Evolutionary conservation across 1,140 invertebrate species (phyloP), one percentile per base, ranked within the genome.

Genomic region (Bathynomus jamesi): DNA sequence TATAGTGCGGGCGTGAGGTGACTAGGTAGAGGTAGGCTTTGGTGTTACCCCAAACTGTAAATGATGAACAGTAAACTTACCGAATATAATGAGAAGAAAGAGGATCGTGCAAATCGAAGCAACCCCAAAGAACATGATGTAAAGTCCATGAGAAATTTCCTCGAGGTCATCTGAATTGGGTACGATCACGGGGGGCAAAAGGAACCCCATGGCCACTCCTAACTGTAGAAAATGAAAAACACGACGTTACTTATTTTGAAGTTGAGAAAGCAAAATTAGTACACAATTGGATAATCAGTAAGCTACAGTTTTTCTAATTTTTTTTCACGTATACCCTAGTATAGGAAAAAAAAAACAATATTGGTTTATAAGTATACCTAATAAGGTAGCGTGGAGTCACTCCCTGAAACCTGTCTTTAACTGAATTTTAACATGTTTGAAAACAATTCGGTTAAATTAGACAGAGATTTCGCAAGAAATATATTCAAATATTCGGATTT

Each of bases 191-290:
- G 94, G 92, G 0, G 95, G 94, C 25, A 96, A 84, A 0, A 96
- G 81, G 83, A 96, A 97, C 5, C 94, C 94, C 4, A 93, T 83
- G 0, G 94, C 95, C 13, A 95, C 87, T 25, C 95, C 95, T 17
- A 97, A 82, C 93, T 95, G 83, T 84, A 84, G 70, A 69, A 81
- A 72, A 64, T 29, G 17, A 64, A 29, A 64, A 53, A 53, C 11
- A n/a, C n/a, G n/a, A n/a, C n/a, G n/a, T n/a, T n/a, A n/a, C n/a
- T n/a, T 7, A 61, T 61, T 2, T 61, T 21, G 21, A 61, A 21
- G 25, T 7, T 21, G 2, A 8, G 21, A 61, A 2, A 61, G 21
- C 21, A 21, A 61, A 21, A 61, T 61, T 5, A 3, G 25, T 60
- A 24, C 25, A 5, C 25, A 24, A n/a, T 4, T 60, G 5, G n/a